Percentiles rank a stretch among this genome's conserved stretches.
Evolutionary conservation across 2,888 invertebrate species (phyloP).

Genomic region (Pristionchus maxplancki): DNA sequence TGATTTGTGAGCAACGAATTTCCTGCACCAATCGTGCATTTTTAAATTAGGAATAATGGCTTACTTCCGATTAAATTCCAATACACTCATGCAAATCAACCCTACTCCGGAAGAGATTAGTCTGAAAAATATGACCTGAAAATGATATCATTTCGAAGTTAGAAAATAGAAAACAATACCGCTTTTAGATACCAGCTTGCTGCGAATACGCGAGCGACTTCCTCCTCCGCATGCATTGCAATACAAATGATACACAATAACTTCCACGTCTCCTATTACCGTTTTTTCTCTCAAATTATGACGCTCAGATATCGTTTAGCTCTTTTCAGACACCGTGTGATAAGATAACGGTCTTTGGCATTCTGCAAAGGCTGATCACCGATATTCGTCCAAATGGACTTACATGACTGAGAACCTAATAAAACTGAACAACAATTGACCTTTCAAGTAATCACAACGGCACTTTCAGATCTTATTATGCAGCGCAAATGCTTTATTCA

Average conservation of each 20-base stretch:
- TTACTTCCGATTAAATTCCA: background rate
- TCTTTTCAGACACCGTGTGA: background rate
- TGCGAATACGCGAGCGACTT: background rate
- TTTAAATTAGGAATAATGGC: background rate
- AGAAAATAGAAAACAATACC: background rate
- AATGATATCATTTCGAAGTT: background rate
- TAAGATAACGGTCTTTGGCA: background rate
- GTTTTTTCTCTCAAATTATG: background rate
- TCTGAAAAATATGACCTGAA: background rate
- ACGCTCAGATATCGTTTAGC: background rate
- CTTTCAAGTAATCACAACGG: too few species aligned
- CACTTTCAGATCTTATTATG: too few species aligned
- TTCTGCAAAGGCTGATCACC: background rate
- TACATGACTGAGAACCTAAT: too few species aligned
- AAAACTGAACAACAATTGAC: too few species aligned
- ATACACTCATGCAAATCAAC: background rate
- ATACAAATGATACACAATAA: background rate
- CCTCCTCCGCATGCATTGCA: background rate
- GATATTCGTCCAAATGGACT: background rate
- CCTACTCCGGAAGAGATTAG: background rate
- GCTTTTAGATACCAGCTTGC: background rate
- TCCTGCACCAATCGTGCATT: too few species aligned
- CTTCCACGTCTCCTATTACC: background rate
- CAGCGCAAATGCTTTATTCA: too few species aligned
- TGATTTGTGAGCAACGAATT: constrained; percentile 2